Evolutionary conservation across 1,140 invertebrate species (phyloP).

Genomic region (Drosophila hydei): DNA sequence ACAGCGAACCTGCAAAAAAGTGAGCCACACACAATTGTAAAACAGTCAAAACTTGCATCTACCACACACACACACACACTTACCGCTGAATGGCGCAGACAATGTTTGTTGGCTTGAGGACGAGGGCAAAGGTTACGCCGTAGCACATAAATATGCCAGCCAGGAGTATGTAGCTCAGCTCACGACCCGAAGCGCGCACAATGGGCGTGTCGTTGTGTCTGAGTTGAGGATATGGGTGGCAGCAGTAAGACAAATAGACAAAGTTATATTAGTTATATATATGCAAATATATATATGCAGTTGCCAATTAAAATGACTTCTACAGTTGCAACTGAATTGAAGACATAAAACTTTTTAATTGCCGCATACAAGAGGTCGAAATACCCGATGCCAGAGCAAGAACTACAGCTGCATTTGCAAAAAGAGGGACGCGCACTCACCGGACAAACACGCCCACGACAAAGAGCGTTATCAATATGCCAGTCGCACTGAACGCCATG

Average conservation of each 20-base stretch:
- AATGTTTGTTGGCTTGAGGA: slow-evolving; percentile 90
- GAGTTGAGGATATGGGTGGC: background rate
- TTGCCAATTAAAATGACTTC: slow-evolving; percentile 37
- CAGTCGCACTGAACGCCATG: slow-evolving; percentile 91
- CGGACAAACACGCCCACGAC: slow-evolving; percentile 87
- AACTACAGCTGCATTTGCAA: no score
- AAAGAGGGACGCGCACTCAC: no score
- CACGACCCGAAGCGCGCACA: slow-evolving; percentile 94
- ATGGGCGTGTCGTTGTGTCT: slow-evolving; percentile 93
- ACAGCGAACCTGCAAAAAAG: slow-evolving; percentile 88
- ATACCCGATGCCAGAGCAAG: no score
- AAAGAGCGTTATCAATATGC: slow-evolving; percentile 91
- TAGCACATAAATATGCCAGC: slow-evolving; percentile 95
- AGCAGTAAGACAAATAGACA: background rate
- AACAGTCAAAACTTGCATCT: background rate
- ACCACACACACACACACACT: slow-evolving; percentile 42
- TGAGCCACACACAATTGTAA: background rate
- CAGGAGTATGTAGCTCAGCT: slow-evolving; percentile 94
- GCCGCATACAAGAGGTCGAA: slow-evolving; percentile 6
- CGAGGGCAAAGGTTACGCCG: slow-evolving; percentile 92
- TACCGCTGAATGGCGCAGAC: slow-evolving; percentile 92
- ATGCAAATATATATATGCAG: background rate
- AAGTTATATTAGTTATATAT: slow-evolving; percentile 6
- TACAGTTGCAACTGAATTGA: slow-evolving; percentile 7
- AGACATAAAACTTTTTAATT: slow-evolving; percentile 67